These are phyloP conservation scores for Gallinago nigripennis DNA, from an alignment of 2,797 vertebrate genomes.

Conservation along the genomic window DNA sequence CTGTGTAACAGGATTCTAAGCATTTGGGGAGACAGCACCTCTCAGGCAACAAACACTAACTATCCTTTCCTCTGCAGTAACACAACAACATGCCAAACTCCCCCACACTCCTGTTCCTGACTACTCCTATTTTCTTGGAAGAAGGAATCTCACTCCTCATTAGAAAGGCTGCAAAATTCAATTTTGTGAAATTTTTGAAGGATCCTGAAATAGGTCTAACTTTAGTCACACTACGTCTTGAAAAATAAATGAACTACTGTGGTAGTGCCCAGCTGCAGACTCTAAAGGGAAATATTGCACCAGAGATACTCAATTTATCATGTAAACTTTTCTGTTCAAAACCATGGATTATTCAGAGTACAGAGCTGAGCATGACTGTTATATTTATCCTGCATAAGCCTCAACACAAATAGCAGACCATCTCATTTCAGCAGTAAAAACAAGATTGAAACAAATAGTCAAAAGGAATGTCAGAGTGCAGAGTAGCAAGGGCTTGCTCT, in stretches of 20 bases:
- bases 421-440: neutral
- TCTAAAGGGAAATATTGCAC: neutral
- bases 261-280: fast-evolving
- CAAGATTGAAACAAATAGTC: neutral
- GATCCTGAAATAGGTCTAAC: neutral
- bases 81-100: neutral
- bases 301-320: neutral
- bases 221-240: neutral
- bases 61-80: fast-evolving
- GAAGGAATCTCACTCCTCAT: neutral
- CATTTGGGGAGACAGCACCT: neutral
- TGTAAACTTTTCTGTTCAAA: neutral
- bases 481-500: neutral
- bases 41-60: neutral
- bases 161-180: neutral
- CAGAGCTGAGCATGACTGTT: neutral
- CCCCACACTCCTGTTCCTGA: neutral
- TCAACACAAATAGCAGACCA: neutral
- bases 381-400: neutral
- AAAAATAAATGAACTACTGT: neutral
- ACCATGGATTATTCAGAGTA: neutral
- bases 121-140: neutral
- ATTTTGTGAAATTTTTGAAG: neutral
- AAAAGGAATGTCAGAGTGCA: neutral
- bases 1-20: fast-evolving